Base-by-base conservation (phyloP, 2,797 vertebrate genomes). In the Erethizon dorsatum region DNA sequence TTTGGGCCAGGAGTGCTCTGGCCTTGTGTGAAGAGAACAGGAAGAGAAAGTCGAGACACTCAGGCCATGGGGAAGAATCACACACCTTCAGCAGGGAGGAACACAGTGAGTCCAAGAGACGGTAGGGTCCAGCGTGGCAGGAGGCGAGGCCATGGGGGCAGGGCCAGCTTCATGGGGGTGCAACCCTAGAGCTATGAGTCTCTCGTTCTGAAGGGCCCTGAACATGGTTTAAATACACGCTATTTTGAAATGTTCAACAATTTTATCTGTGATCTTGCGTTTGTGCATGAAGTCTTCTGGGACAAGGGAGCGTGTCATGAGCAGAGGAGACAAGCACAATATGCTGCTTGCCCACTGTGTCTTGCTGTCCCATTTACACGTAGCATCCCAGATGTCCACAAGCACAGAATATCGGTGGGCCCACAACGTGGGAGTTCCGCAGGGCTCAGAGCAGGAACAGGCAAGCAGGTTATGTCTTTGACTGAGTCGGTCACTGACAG, bases 301-400 rank as follows among this genome's bases (percentile, higher is more conserved):
- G 56, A 95, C 4, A 37, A 28, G 1, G 77, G 50, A 45, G 6
- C 50, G 20, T 6, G n/a, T 59, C 18, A 50, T 1, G 56, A 31
- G 71, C 28, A 50, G 75, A 33, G 45, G 56, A 85, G 77, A 22
- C 5, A 47, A 22, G 63, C 14, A 6, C 63, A 1, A 47, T 5
- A 15, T 13, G 41, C 2, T 3, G 3, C 22, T 18, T 0, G 4
- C 28, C 22, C 56, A 2, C n/a, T 10, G 14, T 13, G 13, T 57
- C 63, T 61, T 67, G 12, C 20, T n/a, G 80, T 56, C 45, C 28
- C 14, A 0, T 52, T 45, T 2, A 2, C 14, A 31, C 0, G 5
- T 0, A 52, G 65, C 7, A 10, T 31, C 9, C 79, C 57, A 59
- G 3, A 9, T 20, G 26, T 3, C 0, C 14, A 2, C 0, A 11